Base-by-base conservation (phyloP, 2,888 invertebrate genomes). In the Punctoribates punctum region DNA sequence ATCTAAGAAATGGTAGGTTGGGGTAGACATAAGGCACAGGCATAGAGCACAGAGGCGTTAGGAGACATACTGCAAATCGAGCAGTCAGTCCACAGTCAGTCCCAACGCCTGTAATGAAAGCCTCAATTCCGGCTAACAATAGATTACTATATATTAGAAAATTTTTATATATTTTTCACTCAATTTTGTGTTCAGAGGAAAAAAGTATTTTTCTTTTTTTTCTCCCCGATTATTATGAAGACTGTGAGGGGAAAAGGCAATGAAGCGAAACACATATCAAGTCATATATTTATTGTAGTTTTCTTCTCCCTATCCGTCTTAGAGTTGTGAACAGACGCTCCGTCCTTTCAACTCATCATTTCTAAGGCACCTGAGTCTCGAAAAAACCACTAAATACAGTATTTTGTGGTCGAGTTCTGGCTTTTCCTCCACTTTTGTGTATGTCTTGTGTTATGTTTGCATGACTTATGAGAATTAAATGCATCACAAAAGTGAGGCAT, bases 191-290 rank as follows among this genome's bases (percentile, higher is more conserved):
- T 6, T 23, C 9, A 1, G 11, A 25, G 13, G 17, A 60, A 60
- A 60, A 5, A 29, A 17, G n/a, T 20, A 13, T 29, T 29, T 34
- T 34, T 34, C 34, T 34, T 8, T 29, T 60, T 60, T 29, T 60
- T 60, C 29, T 29, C 25, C 23, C 25, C 23, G 13, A 25, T 20
- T 57, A 23, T 57, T 57, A 29, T 29, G 25, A 29, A 27, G 13
- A 60, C 15, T 29, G 27, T 60, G 60, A 60, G 60, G 60, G 15
- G 27, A 60, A 17, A 3, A 60, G 1, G 27, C 60, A 60, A 27
- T 60, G 60, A 60, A 60, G 29, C 29, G 60, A 60, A 29, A 60
- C 60, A 60, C 60, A 60, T 60, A 60, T 60, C 57, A 54, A 15
- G n/a, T 13, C 27, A 60, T 60, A 60, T 57, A 25, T 57, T 20